Base-by-base conservation (phyloP, 2,888 invertebrate species). In the Cantharis rustica region DNA sequence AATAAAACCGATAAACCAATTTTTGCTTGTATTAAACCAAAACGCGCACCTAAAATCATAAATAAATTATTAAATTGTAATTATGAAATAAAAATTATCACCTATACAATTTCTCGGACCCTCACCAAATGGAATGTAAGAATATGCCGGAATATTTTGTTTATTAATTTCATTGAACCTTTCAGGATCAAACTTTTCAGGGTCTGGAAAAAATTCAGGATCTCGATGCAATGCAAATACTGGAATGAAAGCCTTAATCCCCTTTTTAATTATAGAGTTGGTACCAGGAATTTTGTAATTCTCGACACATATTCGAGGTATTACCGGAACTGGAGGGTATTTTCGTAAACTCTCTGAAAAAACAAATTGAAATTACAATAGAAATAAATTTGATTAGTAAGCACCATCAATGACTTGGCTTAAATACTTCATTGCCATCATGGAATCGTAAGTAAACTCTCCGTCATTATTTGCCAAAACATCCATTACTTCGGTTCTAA, bases 371-470 rank as follows among this genome's bases (percentile, higher is more conserved):
- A n/a, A n/a, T n/a, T n/a, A n/a, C n/a, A n/a, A n/a, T n/a, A n/a
- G n/a, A n/a, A n/a, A n/a, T n/a, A n/a, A n/a, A 23, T 23, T 23
- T 7, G 7, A 23, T 23, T 2, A n/a, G 2, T 47, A 47, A 5
- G n/a, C 89, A 83, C 83, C 82, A n/a, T 82, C 71, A 7, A 90
- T 82, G 4, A 90, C 88, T 81, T 88, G 87, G 68, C 89, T 89
- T 74, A 91, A 80, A 81, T 90, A 91, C 0, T 84, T 84, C 88
- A 91, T 87, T 26, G 90, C 89, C 79, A 84, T 83, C 73, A 90
- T 80, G 1, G 88, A 86, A 10, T 90, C 90, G 79, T 90, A 90
- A 5, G 86, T 88, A n/a, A 90, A 80, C 77, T 87, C 80, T 0
- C 87, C 87, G 7, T 87, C 83, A 72, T 89, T 84, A 27, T 85